Conservation (phyloP, 2,888 invertebrate species). For the Fragum fragum region DNA sequence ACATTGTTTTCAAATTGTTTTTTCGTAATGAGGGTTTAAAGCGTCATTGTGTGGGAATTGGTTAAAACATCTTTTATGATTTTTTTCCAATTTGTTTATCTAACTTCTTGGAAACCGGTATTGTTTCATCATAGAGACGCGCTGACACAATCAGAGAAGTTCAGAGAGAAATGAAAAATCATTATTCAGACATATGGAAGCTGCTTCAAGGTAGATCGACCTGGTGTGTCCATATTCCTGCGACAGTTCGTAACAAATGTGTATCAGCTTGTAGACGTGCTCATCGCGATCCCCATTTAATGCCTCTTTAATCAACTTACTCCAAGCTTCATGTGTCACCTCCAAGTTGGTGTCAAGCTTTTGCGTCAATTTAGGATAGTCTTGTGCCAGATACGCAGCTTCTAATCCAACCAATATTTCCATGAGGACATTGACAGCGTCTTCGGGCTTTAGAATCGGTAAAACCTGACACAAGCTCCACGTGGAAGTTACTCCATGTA, state of each 20-base stretch:
- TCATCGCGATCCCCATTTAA: conserved; percentile 49
- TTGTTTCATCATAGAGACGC: too few species aligned
- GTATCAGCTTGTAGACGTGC: conserved; percentile 62
- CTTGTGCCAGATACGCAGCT: conserved; percentile 46
- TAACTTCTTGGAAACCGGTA: too few species aligned
- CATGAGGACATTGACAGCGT: conserved; percentile 45
- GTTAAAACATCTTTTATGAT: too few species aligned
- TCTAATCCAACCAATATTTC: conserved; percentile 48
- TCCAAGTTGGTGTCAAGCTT: not conserved
- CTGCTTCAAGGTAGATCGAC: conserved; percentile 40
- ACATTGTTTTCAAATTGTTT: too few species aligned
- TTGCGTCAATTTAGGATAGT: conserved; percentile 37
- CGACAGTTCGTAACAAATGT: conserved; percentile 56
- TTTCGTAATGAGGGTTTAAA: too few species aligned
- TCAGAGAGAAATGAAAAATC: not conserved
- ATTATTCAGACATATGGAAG: not conserved
- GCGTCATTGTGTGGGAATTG: too few species aligned
- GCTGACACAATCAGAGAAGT: too few species aligned
- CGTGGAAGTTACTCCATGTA: conserved; percentile 63
- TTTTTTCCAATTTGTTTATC: too few species aligned
- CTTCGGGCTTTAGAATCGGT: conserved; percentile 34
- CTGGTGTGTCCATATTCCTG: conserved; percentile 37
- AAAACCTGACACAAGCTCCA: conserved; percentile 53
- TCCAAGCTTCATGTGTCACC: conserved; percentile 40
- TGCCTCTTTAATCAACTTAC: conserved; percentile 27